Base-by-base conservation (phyloP, 2,888 invertebrate species). In the Alviniconcha strummeri region DNA sequence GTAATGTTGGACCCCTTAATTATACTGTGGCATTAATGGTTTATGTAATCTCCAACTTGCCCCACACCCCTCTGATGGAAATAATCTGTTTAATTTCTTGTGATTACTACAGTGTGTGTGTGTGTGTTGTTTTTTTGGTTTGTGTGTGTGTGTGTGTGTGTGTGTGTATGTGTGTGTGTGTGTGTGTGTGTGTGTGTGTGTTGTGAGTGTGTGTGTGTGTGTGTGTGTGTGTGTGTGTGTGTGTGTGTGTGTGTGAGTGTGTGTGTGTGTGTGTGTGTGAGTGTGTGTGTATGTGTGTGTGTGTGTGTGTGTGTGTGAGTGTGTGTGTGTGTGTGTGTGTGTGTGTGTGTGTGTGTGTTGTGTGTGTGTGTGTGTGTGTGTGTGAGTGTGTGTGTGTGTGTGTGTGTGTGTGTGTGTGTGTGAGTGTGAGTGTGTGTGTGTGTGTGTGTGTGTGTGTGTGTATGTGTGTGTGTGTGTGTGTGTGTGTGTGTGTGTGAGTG, bases 351-450 rank as follows among this genome's bases (percentile, higher is more conserved):
- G 76, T 55, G 76, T 76, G 76, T 5, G 76, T 76, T 76, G 76
- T 76, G 76, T 76, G 76, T 76, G 76, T 76, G 76, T 76, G 76
- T 76, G 76, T 76, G 76, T 76, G 76, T 76, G 76, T 76, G 76
- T 76, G 76, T 76, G 54, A 52, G 74, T 54, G 74, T 54, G 54
- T 54, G 56, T 76, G 76, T 55, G 76, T 76, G 76, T 76, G 76
- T 56, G 76, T 76, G 76, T n/a, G 76, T 76, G n/a, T n/a, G 56
- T 76, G 76, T 56, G 56, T 76, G 76, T n/a, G 76, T 76, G 76
- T n/a, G 76, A 56, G 76, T n/a, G 76, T 76, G 76, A 0, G 56
- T 76, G 76, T 56, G 76, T 76, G 76, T 11, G 56, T 76, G 76
- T 56, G 76, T 76, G 76, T n/a, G 76, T 76, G 76, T 56, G 56